phyloP scores from a whole-genome alignment of 2,888 invertebrate species.

The Laothoe populi region DNA sequence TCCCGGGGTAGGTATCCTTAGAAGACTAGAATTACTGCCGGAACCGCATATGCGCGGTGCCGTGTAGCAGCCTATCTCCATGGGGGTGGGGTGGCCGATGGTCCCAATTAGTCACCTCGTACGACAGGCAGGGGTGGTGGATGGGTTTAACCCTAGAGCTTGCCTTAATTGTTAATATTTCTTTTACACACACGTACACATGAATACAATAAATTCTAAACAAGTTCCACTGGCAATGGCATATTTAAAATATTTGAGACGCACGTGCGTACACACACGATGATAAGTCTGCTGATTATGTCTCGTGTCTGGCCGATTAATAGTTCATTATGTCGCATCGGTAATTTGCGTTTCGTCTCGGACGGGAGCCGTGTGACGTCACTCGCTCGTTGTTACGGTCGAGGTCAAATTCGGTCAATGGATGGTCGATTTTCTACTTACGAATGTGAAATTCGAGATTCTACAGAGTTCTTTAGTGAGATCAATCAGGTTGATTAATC shows the following conservation, averaged over 20 bases:
- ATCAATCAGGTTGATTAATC: background rate
- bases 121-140: too few relatives aligned
- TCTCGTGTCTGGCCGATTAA: slow-evolving; percentile 23
- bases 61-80: too few relatives aligned
- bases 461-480: background rate
- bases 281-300: slow-evolving; percentile 14
- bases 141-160: too few relatives aligned
- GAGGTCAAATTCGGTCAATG: slow-evolving; percentile 26
- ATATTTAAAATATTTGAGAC: slow-evolving; percentile 1
- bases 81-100: too few relatives aligned
- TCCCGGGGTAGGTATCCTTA: too few relatives aligned
- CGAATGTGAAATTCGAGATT: slow-evolving; percentile 9
- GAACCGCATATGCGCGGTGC: too few relatives aligned
- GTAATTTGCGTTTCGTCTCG: slow-evolving; percentile 26
- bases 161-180: too few relatives aligned
- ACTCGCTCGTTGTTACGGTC: slow-evolving; percentile 7
- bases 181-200: background rate
- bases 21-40: too few relatives aligned
- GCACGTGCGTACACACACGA: slow-evolving; percentile 13
- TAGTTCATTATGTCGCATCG: slow-evolving; percentile 24
- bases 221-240: slow-evolving; percentile 3
- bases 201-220: background rate
- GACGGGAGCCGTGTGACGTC: slow-evolving; percentile 24
- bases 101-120: too few relatives aligned
- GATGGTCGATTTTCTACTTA: slow-evolving; percentile 4